Evolutionary conservation across 1,140 invertebrate species (phyloP), one percentile per base, ranked within the genome.

Genomic region (Nymphalis io): DNA sequence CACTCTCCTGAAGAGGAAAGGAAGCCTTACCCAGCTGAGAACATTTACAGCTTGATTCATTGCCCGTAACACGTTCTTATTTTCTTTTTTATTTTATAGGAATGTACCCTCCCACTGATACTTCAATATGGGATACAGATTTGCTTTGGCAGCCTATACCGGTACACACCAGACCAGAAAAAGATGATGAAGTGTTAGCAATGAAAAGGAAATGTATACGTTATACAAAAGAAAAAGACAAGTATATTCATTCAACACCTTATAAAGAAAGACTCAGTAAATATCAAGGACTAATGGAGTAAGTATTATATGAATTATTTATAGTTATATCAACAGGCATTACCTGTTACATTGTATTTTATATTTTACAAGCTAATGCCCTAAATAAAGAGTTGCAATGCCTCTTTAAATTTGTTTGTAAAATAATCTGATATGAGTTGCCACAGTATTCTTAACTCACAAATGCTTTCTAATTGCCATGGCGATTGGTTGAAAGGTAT

Each of bases 61-160:
- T 33, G 10, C 10, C 10, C 27, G 6, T 33, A 33, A 33, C 4
- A 44, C 18, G 2, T 12, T 53, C 1, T 3, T 53, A 53, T 20
- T 23, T 44, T 11, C 46, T 60, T 20, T 3, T 61, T 20, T n/a
- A 51, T 58, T 53, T 66, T 66, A 42, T 20, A 66, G 91, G 90
- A 16, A 93, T 96, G 70, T 97, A 95, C 83, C 95, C 96, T 8
- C 94, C 94, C 0, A 79, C 80, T 13, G 91, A 88, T 4, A 78
- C 89, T 16, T 91, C 94, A 76, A 69, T 94, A 3, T 98, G 96
- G 96, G 94, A 97, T 81, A 65, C 77, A 0, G 72, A 93, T 3
- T 83, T 98, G 1, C 78, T 90, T 12, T 99, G 98, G 98, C 97
- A 98, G 86, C 97, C 98, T 0, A 96, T 98, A 76, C 97, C 98